Conservation (phyloP, 1,140 invertebrate genomes). For the Gryon sp. region DNA sequence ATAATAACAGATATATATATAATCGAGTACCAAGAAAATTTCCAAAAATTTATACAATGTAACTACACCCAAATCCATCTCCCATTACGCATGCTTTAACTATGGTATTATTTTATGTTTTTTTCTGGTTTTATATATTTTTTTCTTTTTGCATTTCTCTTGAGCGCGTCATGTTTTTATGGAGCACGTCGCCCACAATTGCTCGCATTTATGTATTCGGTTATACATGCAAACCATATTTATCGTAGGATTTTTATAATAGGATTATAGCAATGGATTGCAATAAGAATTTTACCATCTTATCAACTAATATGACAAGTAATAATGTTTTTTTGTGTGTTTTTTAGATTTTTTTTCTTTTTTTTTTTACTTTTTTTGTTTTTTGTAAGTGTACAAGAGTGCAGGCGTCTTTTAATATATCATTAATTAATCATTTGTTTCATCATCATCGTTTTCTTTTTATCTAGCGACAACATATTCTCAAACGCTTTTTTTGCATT, state of each 20-base stretch:
- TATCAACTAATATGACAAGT: constrained; percentile 77
- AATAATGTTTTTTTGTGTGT: constrained; percentile 72
- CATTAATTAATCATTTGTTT: constrained; percentile 69
- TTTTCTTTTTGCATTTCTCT: constrained; percentile 20
- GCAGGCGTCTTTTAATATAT: constrained; percentile 68
- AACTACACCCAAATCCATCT: constrained; percentile 64
- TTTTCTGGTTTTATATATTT: constrained; percentile 34
- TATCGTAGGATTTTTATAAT: constrained; percentile 71
- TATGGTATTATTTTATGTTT: constrained; percentile 43
- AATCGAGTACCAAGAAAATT: constrained; percentile 61
- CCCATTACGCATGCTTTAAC: constrained; percentile 59
- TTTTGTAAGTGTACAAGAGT: constrained; percentile 65
- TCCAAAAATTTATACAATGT: constrained; percentile 61
- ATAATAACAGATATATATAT: constrained; percentile 59
- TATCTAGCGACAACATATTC: constrained; percentile 70
- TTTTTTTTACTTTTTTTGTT: too few relatives aligned
- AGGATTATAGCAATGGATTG: constrained; percentile 76
- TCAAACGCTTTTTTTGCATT: constrained; percentile 42
- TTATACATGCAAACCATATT: constrained; percentile 70
- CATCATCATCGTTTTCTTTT: constrained; percentile 45
- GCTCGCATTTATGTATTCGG: constrained; percentile 59
- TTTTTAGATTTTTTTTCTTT: too few relatives aligned
- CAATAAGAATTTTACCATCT: constrained; percentile 75
- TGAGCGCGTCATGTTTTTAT: constrained; percentile 30
- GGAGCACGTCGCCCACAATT: constrained; percentile 36